These are phyloP conservation scores for Caloenas nicobarica DNA, from an alignment of 2,113 vertebrate species.

Conservation along the genomic window DNA sequence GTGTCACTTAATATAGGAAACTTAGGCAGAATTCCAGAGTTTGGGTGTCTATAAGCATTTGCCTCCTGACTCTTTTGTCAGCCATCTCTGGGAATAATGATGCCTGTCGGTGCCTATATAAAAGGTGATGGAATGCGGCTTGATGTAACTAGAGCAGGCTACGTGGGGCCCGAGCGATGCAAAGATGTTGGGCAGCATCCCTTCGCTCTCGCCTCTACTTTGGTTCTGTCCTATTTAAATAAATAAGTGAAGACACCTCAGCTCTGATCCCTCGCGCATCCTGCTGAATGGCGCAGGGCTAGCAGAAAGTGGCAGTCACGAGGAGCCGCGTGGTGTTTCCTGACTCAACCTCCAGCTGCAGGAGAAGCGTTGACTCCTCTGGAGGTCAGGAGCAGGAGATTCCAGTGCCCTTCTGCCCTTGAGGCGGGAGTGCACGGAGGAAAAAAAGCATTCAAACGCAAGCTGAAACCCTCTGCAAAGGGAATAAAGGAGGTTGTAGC, in stretches of 20 bases:
- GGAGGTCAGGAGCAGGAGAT: background rate
- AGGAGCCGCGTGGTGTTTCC: background rate
- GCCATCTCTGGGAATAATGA: background rate
- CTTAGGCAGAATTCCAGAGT: background rate
- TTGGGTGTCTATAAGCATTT: background rate
- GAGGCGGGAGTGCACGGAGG: background rate
- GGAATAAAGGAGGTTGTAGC: background rate
- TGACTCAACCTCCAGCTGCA: slow-evolving; percentile 28
- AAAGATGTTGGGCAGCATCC: background rate
- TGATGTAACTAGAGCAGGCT: slow-evolving; percentile 43
- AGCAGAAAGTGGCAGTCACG: slow-evolving; percentile 11
- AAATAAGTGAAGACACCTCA: background rate
- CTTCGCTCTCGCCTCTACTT: background rate
- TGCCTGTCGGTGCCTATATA: background rate
- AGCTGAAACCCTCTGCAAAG: background rate
- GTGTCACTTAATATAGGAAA: background rate
- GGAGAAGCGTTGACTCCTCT: background rate
- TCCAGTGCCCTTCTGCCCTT: slow-evolving; percentile 12
- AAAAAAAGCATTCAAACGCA: background rate
- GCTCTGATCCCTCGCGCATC: background rate
- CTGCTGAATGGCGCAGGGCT: background rate
- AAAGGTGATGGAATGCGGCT: slow-evolving; percentile 18
- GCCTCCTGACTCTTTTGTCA: background rate
- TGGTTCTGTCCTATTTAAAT: background rate
- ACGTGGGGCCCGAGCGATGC: background rate